Percentiles rank a stretch among this genome's conserved stretches.
Conservation (phyloP, 2,888 invertebrate genomes). For the Dryadula phaetusa region DNA sequence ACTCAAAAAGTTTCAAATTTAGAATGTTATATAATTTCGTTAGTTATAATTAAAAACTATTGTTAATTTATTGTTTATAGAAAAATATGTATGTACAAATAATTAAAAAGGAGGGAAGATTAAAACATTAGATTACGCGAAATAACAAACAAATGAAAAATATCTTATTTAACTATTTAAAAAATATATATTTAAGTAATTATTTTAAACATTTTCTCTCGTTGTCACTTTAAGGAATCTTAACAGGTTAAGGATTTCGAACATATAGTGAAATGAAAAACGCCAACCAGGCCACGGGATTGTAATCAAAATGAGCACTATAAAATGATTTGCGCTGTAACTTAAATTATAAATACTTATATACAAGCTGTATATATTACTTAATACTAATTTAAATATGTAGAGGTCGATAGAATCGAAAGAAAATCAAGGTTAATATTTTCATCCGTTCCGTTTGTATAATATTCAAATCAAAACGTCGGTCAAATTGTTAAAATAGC, state of each 20-base stretch:
- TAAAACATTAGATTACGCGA: no score
- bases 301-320: not conserved
- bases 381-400: not conserved
- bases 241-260: no score
- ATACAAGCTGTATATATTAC: not conserved
- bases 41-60: not conserved
- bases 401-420: not conserved
- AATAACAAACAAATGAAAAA: no score
- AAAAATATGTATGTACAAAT: no score
- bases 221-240: no score
- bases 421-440: constrained; percentile 7
- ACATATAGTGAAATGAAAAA: not conserved
- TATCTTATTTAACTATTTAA: no score
- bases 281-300: not conserved
- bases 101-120: no score
- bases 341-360: not conserved
- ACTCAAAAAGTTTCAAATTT: not conserved
- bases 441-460: not conserved
- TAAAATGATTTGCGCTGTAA: not conserved
- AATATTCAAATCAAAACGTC: constrained; percentile 10
- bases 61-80: not conserved
- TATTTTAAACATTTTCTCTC: no score
- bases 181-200: no score
- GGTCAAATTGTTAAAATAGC: constrained; percentile 22
- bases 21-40: constrained; percentile 13